Evolutionary conservation across 1,140 invertebrate genomes (phyloP).

Genomic region (Lordiphosa clarofinis): DNA sequence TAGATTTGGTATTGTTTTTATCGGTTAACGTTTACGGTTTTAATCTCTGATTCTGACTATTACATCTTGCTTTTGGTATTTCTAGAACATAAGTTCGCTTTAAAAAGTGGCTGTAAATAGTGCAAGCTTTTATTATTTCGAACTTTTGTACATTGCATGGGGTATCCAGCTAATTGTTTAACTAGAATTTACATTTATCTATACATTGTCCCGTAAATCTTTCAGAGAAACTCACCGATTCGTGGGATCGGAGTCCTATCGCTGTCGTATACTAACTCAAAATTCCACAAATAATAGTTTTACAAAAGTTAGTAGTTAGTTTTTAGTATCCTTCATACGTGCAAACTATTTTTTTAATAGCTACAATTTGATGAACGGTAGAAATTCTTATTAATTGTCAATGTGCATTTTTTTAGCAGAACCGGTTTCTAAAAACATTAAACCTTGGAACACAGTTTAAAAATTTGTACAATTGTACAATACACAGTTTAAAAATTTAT

Average conservation of each 20-base stretch:
- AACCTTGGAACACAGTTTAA: too few relatives aligned
- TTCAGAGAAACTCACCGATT: conserved; percentile 57
- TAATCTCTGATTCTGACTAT: conserved; percentile 9
- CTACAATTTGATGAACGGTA: too few relatives aligned
- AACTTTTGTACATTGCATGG: conserved; percentile 32
- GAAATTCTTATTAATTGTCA: too few relatives aligned
- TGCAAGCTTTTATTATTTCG: conserved; percentile 19
- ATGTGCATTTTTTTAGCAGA: too few relatives aligned
- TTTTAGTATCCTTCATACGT: conserved; percentile 45
- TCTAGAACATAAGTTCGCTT: conserved; percentile 28
- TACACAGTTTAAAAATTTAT: too few relatives aligned
- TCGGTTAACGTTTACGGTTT: too few relatives aligned
- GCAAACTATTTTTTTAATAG: too few relatives aligned
- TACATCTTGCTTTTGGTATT: too few relatives aligned
- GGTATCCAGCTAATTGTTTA: conserved; percentile 10
- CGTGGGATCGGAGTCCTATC: conserved; percentile 49
- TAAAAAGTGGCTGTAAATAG: conserved; percentile 51
- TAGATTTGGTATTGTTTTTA: too few relatives aligned
- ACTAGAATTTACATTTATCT: conserved; percentile 13
- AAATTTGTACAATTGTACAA: too few relatives aligned
- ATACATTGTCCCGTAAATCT: conserved; percentile 47
- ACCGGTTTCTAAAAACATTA: too few relatives aligned
- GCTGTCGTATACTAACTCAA: conserved; percentile 62
- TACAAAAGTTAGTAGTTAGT: conserved; percentile 41
- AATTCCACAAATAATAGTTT: conserved; percentile 58